Base-by-base conservation (phyloP, 2,888 invertebrate species). In the Acrobasis repandana region DNA sequence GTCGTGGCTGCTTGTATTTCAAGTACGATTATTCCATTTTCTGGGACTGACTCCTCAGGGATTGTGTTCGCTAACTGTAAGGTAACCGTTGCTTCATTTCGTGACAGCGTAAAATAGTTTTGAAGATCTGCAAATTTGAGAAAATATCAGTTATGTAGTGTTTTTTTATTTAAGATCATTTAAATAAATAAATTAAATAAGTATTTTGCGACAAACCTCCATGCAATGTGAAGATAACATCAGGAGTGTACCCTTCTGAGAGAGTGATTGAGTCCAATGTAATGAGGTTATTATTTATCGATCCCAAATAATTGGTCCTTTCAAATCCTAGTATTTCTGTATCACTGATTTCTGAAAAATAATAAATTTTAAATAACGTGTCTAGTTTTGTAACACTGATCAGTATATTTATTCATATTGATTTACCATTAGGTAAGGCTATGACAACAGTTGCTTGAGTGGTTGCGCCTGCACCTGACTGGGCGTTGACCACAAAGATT, bases 231-330 rank as follows among this genome's bases (percentile, higher is more conserved):
- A 77, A 76, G 6, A 61, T n/a, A 2, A 79, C 75, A 48, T 65
- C 64, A 11, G 64, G 8, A 4, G 62, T 64, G 59, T 69, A 75
- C 43, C 78, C 79, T 60, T 74, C 68, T 6, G 54, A 65, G 9
- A 79, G 70, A 28, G 65, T 65, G 33, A 79, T 77, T 2, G 72
- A 61, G 15, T 67, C 65, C 28, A 76, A 60, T 6, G 60, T 63
- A 10, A 71, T 28, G 4, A 38, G 28, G 43, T 64, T 58, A 43
- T 68, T 68, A 43, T 68, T 63, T 2, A 77, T 69, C 1, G 70
- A 58, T 9, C 79, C 79, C 1, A 68, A 9, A 59, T 75, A 77
- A 28, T 61, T 71, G 33, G 64, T 49, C 48, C 66, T 64, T 47
- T 79, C 72, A 51, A 79, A 79, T 10, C 67, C 69, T 54, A 76